Evolutionary conservation across 2,797 vertebrate species (phyloP).

Genomic region (Coregonus sp.): DNA sequence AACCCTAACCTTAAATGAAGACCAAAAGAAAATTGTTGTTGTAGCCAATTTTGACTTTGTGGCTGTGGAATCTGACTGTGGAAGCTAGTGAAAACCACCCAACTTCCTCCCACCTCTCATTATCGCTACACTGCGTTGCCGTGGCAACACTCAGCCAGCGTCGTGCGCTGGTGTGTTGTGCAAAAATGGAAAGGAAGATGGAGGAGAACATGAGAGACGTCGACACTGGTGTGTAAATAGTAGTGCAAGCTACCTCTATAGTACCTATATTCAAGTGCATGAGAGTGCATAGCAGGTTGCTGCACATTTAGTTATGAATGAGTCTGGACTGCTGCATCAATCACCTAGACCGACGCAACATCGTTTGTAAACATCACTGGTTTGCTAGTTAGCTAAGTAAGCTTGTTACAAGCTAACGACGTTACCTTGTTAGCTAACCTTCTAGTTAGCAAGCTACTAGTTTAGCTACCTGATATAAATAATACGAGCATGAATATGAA

Average conservation of each 20-base stretch:
- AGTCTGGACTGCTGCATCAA: constrained; percentile 15
- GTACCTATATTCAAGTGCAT: background rate
- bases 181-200: constrained; percentile 76
- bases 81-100: background rate
- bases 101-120: constrained; percentile 21
- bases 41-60: too few species aligned
- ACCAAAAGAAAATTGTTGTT: too few species aligned
- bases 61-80: background rate
- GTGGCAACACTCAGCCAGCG: constrained; percentile 76
- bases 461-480: background rate
- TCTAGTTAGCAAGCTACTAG: background rate
- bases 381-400: background rate
- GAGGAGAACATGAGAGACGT: constrained; percentile 76
- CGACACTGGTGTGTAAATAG: constrained; percentile 79
- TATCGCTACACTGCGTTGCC: constrained; percentile 65
- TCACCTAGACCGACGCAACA: background rate
- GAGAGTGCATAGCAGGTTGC: constrained; percentile 3
- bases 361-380: background rate
- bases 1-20: too few species aligned
- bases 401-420: background rate
- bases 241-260: constrained; percentile 26
- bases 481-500: background rate
- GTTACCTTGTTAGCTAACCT: background rate
- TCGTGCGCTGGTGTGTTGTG: constrained; percentile 52
- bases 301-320: constrained; percentile 15